Evolutionary conservation across 2,113 vertebrate genomes (phyloP).

Genomic region (Malaclemys terrapin): DNA sequence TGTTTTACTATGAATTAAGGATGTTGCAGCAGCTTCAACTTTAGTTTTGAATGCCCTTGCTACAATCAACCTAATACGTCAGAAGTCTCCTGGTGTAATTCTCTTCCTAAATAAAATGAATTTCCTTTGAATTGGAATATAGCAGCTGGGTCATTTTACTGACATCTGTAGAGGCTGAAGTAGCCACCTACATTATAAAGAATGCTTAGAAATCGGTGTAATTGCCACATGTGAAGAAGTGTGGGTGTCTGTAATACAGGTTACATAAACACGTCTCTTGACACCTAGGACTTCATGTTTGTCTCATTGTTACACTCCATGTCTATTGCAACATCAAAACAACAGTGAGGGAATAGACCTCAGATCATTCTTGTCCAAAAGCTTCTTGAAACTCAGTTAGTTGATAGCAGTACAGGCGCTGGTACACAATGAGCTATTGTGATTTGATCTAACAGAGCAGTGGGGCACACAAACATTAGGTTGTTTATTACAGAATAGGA

Average conservation of each 20-base stretch:
- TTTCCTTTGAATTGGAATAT: not conserved
- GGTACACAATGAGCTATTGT: not conserved
- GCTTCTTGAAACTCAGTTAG: not conserved
- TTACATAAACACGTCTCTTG: not conserved
- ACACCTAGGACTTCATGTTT: not conserved
- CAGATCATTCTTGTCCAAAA: not conserved
- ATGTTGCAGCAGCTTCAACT: not conserved
- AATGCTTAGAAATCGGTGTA: slow-evolving; percentile 15
- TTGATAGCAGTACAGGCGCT: not conserved
- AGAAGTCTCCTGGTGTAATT: slow-evolving; percentile 14
- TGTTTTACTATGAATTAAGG: not conserved
- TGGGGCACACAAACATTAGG: not conserved
- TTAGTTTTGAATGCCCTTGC: not conserved
- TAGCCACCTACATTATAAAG: not conserved
- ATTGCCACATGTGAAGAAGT: not conserved
- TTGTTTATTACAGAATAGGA: not conserved
- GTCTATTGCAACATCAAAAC: not conserved
- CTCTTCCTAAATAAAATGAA: not conserved
- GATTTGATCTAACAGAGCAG: not conserved
- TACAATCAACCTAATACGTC: not conserved
- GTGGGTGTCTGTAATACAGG: not conserved
- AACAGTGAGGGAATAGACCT: not conserved
- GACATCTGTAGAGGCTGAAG: slow-evolving; percentile 3
- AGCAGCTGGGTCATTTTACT: not conserved
- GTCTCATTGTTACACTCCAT: not conserved